Conservation (phyloP, 1,140 invertebrate species). For the Diabrotica virgifera region DNA sequence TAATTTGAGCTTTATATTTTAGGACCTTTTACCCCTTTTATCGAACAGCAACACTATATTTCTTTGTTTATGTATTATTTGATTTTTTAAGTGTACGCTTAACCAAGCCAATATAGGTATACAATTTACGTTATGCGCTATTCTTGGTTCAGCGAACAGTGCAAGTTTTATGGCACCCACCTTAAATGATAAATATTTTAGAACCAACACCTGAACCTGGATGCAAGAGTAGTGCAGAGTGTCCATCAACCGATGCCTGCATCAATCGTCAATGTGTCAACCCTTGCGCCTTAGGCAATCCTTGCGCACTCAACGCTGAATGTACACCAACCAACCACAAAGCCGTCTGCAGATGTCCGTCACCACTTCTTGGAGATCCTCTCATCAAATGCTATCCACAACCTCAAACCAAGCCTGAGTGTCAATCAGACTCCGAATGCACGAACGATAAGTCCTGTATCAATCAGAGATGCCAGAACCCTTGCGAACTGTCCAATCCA, state of each 20-base stretch:
- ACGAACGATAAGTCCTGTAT: conserved; percentile 74
- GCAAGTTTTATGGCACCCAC: too few species aligned
- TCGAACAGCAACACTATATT: too few species aligned
- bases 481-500: conserved; percentile 70
- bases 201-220: conserved; percentile 53
- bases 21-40: too few species aligned
- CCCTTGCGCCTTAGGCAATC: conserved; percentile 69
- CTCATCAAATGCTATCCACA: conserved; percentile 64
- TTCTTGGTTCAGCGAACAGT: too few species aligned
- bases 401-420: conserved; percentile 57
- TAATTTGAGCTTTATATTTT: too few species aligned
- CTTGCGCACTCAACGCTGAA: conserved; percentile 76
- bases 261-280: conserved; percentile 70
- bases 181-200: conserved; percentile 20
- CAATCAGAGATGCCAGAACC: conserved; percentile 71
- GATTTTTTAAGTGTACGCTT: too few species aligned
- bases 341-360: conserved; percentile 73
- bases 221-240: conserved; percentile 70
- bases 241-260: conserved; percentile 69
- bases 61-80: too few species aligned
- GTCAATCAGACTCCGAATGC: conserved; percentile 70
- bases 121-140: too few species aligned
- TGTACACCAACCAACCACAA: conserved; percentile 74
- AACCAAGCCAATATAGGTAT: too few species aligned
- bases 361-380: conserved; percentile 74